Evolutionary conservation across 2,797 vertebrate genomes (phyloP).

Genomic region (Columba guinea): DNA sequence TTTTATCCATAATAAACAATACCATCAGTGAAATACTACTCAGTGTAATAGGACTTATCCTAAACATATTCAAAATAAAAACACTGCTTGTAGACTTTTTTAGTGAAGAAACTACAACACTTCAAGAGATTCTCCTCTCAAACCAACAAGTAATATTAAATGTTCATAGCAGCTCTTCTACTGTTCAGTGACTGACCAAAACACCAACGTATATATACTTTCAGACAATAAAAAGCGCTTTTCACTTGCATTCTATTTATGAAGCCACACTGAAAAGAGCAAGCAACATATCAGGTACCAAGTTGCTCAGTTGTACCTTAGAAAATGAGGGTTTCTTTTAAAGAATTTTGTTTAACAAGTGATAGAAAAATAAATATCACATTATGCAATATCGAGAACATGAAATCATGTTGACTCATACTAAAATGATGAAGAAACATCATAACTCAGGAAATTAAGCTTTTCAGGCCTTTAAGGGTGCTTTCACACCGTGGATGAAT

Average conservation of each 20-base stretch:
- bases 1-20: not conserved
- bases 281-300: not conserved
- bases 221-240: not conserved
- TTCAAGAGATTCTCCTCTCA: not conserved
- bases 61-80: not conserved
- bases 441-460: not conserved
- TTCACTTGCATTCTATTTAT: not conserved
- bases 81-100: not conserved
- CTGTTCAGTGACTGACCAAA: not conserved
- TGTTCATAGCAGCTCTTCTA: not conserved
- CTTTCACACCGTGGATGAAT: not conserved
- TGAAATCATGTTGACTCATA: not conserved
- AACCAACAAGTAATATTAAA: not conserved
- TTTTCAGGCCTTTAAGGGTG: not conserved
- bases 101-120: not conserved
- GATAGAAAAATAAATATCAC: not conserved
- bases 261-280: not conserved
- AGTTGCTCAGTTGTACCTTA: not conserved
- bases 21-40: not conserved
- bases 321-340: not conserved
- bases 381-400: not conserved
- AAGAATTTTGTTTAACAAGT: not conserved
- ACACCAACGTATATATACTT: not conserved
- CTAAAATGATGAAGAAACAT: not conserved
- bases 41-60: not conserved